Percentiles rank a stretch among this genome's conserved stretches.
Conservation (phyloP, 2,888 invertebrate species). For the Elysia crispata region DNA sequence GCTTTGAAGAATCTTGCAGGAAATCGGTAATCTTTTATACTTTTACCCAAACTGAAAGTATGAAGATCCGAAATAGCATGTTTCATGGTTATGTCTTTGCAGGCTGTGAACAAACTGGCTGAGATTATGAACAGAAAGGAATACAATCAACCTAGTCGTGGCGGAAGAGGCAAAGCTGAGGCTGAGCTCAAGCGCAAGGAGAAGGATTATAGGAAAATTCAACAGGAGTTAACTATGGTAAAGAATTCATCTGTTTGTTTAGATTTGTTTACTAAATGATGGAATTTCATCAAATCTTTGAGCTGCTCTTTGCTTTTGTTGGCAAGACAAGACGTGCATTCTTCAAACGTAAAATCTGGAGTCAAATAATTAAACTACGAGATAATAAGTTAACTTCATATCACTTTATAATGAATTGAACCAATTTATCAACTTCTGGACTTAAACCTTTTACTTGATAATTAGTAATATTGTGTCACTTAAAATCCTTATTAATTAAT, state of each 20-base stretch:
- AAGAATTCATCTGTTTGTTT: slow-evolving; percentile 34
- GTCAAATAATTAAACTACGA: too few species aligned
- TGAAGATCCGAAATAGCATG: not conserved
- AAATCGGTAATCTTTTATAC: not conserved
- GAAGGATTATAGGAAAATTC: slow-evolving; percentile 94
- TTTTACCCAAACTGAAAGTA: not conserved
- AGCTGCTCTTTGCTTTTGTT: too few species aligned
- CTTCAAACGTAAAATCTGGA: too few species aligned
- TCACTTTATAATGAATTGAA: too few species aligned
- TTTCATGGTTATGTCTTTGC: slow-evolving; percentile 74
- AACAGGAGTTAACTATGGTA: slow-evolving; percentile 91
- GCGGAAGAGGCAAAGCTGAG: slow-evolving; percentile 80
- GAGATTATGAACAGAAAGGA: slow-evolving; percentile 97
- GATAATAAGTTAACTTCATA: too few species aligned
- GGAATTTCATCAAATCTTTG: too few species aligned
- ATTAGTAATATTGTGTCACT: too few species aligned
- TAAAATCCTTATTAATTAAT: too few species aligned
- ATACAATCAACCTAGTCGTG: slow-evolving; percentile 79
- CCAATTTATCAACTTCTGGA: too few species aligned
- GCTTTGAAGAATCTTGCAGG: not conserved
- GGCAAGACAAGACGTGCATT: too few species aligned
- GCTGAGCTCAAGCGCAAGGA: slow-evolving; percentile 91
- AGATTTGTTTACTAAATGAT: too few species aligned
- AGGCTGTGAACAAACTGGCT: slow-evolving; percentile 97
- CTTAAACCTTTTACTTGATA: too few species aligned